Evolutionary conservation across 1,140 invertebrate genomes (phyloP), one percentile per base, ranked within the genome.

Genomic region (Tetranychus cinnabarinus): DNA sequence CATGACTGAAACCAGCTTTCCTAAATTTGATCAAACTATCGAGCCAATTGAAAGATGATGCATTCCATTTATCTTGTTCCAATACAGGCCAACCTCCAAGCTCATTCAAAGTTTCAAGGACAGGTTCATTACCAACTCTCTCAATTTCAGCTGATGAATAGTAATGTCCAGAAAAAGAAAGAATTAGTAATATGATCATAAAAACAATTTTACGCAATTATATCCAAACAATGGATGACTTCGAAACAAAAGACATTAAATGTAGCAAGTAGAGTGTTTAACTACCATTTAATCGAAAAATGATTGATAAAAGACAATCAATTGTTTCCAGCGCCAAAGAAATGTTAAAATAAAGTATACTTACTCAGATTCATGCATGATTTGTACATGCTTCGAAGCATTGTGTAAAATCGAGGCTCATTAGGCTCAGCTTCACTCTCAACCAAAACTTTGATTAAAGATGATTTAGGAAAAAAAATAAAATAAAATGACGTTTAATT

Each of bases 31-130:
- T 88, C 6, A 90, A 81, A 12, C 81, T 82, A 62, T 86, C 76
- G 67, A 81, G 81, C 88, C 87, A 93, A 58, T 81, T 77, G 72
- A 85, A 89, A 7, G 72, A 72, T 1, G 75, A 70, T 33, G 77
- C 78, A 61, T 82, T 76, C 88, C 88, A 93, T n/a, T 56, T 47
- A 4, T 10, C 7, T 7, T 63, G 63, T 65, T 85, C 81, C 1
- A 93, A 73, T 6, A 90, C 82, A 0, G 90, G 90, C 88, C 88
- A 93, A 4, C 88, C 88, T n/a, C 88, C 89, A 4, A 93, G 72
- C 31, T 78, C 73, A 35, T 79, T 75, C 52, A 91, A 70, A 66
- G 88, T 81, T 0, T 78, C 74, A 7, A 79, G 67, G 7, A 90
- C 73, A 0, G 85, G 85, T 4, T 75, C 70, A 35, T 64, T 63